Base-by-base conservation (phyloP, 2,888 invertebrate species). In the Agrochola lychnidis region DNA sequence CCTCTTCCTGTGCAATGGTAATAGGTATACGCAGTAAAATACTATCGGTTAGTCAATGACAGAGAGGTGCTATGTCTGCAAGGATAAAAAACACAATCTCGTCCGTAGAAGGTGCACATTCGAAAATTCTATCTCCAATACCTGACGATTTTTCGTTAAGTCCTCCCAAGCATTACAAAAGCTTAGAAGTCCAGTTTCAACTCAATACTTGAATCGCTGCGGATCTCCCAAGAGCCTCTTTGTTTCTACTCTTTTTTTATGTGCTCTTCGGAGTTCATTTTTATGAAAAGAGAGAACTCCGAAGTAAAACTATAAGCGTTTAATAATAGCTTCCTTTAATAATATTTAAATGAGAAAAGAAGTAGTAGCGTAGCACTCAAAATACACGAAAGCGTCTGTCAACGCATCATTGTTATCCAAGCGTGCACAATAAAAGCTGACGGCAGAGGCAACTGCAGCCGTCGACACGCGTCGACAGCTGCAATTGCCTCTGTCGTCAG, bases 1-100 rank as follows among this genome's bases (percentile, higher is more conserved):
- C 53, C 30, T 61, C 75, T 66, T 78, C 81, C 78, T 56, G 63
- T 40, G 45, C 63, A 42, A 42, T 42, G 19, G 36, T n/a, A 51
- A 22, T 48, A 66, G 7, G 6, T 22, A 16, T 36, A 6, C 51
- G 12, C 30, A 1, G 30, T 22, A 51, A 64, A 51, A 36, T 42
- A 40, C 48, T 12, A 71, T 30, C 19, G 1, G 30, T 48, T 45
- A 70, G 5, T 48, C 45, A 53, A 45, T 40, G 22, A 25, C n/a
- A n/a, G 19, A 53, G 16, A 51, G 6, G 9, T 51, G 67, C 10
- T 30, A 6, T 19, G 7, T 19, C 22, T 48, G 57, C 3, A n/a
- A 22, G 19, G 10, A 63, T 48, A 36, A 36, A 16, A 1, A 25
- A 22, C 14, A 10, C 16, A 4, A n/a, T n/a, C 6, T 57, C 16